Evolutionary conservation across 2,797 vertebrate genomes (phyloP), one percentile per base, ranked within the genome.

Genomic region (Loriculus beryllinus): DNA sequence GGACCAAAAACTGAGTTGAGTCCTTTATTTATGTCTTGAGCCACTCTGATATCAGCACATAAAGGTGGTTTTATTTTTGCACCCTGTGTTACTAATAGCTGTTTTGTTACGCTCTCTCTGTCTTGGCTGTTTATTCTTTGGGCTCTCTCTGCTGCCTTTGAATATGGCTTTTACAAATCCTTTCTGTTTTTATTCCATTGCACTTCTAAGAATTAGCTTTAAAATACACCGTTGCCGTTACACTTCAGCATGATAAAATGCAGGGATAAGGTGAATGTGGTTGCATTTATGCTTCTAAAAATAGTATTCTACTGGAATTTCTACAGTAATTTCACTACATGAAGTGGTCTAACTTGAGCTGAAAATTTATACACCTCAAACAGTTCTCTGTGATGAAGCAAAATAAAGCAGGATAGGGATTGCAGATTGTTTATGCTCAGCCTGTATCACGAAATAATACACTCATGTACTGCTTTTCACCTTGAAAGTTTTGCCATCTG

Each of bases 171-270:
- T 81, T 82, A 64, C 56, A 86, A 85, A 90, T 79, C 29, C 67
- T 79, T 90, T 82, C 75, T 92, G 45, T 84, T 95, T 95, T 95
- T 80, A 52, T 89, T 68, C 51, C 7, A 18, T 15, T 71, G n/a
- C 12, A 20, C 47, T 90, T 71, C 45, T 57, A 75, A 85, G 57
- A 94, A 90, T 76, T 87, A 78, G 22, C 59, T 95, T 80, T 92
- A 75, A 80, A 91, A 65, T n/a, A 57, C 35, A 54, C 22, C 43
- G 13, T 52, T 84, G 35, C 81, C 35, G 16, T 19, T 78, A 20
- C 18, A 40, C 14, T 94, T 84, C 31, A 74, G 49, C 16, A 9
- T 43, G 63, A 82, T 39, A 51, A 86, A 89, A 72, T 79, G 54
- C 65, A 79, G 84, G 42, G 39, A 42, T 72, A 68, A 52, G 14